A percentile compares a stretch with the other conserved stretches of the same genome.
Conservation (phyloP, 2,797 vertebrate genomes). For the Gambelia wislizenii region DNA sequence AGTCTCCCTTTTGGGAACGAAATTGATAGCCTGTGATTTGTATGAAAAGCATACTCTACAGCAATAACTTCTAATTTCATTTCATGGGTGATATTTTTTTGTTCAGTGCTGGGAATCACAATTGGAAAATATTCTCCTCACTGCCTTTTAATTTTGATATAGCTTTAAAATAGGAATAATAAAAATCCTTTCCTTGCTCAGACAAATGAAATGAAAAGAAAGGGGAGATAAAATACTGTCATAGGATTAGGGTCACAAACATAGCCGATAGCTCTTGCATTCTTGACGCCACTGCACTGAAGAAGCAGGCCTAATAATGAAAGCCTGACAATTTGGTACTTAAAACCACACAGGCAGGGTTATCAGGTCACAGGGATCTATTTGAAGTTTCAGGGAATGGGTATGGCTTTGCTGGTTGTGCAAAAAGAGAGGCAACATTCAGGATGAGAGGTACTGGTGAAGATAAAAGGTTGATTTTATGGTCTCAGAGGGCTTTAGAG, state of each 20-base stretch:
- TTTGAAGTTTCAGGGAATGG: too few species aligned
- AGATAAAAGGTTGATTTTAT: too few species aligned
- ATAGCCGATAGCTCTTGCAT: neutral
- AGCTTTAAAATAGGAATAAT: neutral
- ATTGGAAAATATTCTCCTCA: neutral
- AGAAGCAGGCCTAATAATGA: too few species aligned
- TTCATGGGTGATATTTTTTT: slow-evolving; percentile 5
- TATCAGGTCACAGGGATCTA: too few species aligned
- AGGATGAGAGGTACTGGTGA: too few species aligned
- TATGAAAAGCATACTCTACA: neutral
- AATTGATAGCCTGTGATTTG: slow-evolving; percentile 39
- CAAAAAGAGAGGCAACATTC: too few species aligned
- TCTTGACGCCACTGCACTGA: neutral
- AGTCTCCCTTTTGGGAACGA: slow-evolving; percentile 36
- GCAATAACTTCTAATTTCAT: slow-evolving; percentile 1
- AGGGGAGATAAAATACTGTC: neutral
- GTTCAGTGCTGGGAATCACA: neutral
- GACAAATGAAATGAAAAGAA: neutral
- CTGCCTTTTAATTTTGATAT: neutral
- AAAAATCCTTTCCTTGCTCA: neutral
- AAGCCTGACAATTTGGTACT: neutral
- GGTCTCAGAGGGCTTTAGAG: too few species aligned
- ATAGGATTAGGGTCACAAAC: neutral
- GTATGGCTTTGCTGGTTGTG: too few species aligned
- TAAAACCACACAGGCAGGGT: neutral